phyloP scores from a whole-genome alignment of 2,113 vertebrate genomes.

The Gopherus evgoodei region DNA sequence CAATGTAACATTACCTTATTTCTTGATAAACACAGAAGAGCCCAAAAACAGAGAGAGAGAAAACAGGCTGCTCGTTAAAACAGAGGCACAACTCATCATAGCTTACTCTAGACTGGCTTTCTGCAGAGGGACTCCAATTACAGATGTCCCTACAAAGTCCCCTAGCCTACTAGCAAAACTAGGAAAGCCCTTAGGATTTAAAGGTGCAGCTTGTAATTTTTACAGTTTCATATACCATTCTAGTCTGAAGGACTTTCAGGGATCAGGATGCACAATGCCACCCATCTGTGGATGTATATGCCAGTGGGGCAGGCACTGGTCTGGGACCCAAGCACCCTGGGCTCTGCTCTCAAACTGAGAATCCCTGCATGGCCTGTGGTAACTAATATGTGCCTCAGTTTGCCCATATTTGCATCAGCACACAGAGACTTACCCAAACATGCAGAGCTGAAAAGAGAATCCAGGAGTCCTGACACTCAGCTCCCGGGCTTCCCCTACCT shows the following conservation, averaged over 20 bases:
- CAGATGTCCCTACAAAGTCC: neutral
- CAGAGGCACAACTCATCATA: neutral
- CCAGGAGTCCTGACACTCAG: neutral
- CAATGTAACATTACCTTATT: neutral
- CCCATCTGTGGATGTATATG: neutral
- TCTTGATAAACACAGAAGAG: neutral
- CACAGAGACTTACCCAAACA: neutral
- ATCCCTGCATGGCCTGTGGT: neutral
- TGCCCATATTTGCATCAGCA: neutral
- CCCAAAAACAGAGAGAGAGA: neutral
- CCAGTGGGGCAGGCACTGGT: neutral
- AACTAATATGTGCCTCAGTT: neutral
- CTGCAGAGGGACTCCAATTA: neutral
- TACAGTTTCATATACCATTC: neutral
- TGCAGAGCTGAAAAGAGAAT: no score
- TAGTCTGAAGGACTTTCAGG: neutral
- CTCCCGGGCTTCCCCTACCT: rapidly evolving
- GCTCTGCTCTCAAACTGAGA: neutral
- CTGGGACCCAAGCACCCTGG: neutral
- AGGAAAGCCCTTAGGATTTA: neutral
- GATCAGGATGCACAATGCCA: no score
- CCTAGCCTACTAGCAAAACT: neutral
- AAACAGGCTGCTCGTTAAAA: neutral
- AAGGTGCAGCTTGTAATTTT: neutral
- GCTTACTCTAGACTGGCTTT: neutral